These are phyloP conservation scores for Tinamus major DNA, from an alignment of 2,797 vertebrate species.

Conservation along the genomic window DNA sequence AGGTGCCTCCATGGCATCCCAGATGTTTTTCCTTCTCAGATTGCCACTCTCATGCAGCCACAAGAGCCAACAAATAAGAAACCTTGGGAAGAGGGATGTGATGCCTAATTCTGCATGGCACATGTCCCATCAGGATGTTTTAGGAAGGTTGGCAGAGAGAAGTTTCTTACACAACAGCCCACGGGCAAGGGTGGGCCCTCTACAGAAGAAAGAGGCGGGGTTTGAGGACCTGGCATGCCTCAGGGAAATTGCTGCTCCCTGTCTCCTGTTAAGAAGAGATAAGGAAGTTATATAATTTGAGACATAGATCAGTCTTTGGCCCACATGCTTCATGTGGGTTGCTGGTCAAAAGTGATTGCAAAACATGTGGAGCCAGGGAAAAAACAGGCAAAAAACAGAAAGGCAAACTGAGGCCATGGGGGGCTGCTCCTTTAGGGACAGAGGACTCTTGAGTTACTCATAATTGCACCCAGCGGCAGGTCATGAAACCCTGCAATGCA, in stretches of 20 bases:
- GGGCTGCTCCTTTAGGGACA: not conserved
- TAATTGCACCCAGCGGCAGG: not conserved
- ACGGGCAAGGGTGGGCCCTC: not conserved
- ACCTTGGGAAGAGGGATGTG: not conserved
- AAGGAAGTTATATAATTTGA: not conserved
- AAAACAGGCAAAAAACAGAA: not conserved
- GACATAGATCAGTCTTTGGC: not conserved
- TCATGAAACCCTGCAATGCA: not conserved
- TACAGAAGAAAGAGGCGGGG: not conserved
- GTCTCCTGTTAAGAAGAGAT: not conserved
- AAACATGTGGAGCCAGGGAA: not conserved
- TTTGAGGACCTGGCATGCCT: not conserved
- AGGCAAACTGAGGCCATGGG: not conserved
- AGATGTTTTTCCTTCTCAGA: not conserved
- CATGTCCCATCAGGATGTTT: not conserved
- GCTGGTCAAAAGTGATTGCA: not conserved
- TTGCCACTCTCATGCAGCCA: accelerated
- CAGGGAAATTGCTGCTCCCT: not conserved
- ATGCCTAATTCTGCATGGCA: not conserved
- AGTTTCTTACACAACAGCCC: not conserved
- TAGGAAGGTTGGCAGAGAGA: not conserved
- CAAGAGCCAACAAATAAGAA: not conserved
- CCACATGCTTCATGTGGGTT: accelerated
- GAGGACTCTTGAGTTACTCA: not conserved
- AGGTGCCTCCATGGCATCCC: not conserved